Evolutionary conservation across 2,797 vertebrate species (phyloP).

Genomic region (Nannoperca australis): DNA sequence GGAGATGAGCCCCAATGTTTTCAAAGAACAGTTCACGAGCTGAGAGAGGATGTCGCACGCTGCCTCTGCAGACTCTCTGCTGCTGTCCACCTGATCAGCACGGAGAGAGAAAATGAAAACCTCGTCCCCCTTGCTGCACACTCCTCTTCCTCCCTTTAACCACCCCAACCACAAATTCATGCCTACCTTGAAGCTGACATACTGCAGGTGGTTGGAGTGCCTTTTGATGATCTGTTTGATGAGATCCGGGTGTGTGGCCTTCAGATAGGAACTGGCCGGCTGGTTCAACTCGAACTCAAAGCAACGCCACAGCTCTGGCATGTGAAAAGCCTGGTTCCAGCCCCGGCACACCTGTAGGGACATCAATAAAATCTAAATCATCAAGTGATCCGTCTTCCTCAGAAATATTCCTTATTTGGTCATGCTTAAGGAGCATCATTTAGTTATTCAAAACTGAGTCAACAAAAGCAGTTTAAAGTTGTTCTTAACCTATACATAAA

Average conservation of each 20-base stretch:
- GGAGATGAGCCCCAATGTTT: constrained; percentile 97
- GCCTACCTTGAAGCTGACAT: constrained; percentile 97
- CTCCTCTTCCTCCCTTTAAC: constrained; percentile 12
- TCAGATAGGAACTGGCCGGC: constrained; percentile 94
- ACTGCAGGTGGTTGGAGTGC: constrained; percentile 96
- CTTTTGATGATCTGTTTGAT: constrained; percentile 98
- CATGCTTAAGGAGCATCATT: background rate
- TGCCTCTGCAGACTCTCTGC: constrained; percentile 96
- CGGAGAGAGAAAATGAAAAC: background rate
- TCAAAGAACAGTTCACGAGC: constrained; percentile 96
- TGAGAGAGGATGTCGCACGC: constrained; percentile 97
- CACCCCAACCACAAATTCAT: background rate
- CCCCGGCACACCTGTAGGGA: constrained; percentile 88
- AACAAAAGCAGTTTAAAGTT: background rate
- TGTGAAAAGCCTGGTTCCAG: constrained; percentile 96
- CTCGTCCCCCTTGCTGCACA: background rate
- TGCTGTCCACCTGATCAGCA: constrained; percentile 93
- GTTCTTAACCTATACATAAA: background rate
- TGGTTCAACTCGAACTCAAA: constrained; percentile 98
- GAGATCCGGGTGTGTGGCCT: constrained; percentile 95
- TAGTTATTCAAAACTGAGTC: background rate
- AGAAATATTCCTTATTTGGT: background rate
- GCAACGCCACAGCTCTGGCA: constrained; percentile 98
- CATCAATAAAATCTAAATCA: background rate
- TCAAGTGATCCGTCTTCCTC: background rate